Evolutionary conservation across 2,888 invertebrate species (phyloP).

Genomic region (Saturnia pavonia): DNA sequence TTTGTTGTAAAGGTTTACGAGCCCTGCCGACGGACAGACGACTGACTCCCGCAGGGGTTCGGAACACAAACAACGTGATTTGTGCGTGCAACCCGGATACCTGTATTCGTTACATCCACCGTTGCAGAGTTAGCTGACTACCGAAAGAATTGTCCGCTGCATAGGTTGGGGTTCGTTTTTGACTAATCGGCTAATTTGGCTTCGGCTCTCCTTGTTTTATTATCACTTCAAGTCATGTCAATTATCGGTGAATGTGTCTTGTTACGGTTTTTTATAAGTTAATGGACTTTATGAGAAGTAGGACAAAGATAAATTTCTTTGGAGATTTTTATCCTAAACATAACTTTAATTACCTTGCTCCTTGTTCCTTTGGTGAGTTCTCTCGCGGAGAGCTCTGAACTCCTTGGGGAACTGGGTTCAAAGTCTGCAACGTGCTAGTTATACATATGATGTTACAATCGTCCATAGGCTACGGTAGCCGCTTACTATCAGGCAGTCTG

Average conservation of each 20-base stretch:
- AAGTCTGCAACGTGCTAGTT: too few species aligned
- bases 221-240: background rate
- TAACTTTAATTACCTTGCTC: too few species aligned
- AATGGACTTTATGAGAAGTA: background rate
- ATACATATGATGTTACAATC: too few species aligned
- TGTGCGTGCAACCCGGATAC: conserved; percentile 14
- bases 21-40: background rate
- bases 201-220: background rate
- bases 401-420: too few species aligned
- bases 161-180: background rate
- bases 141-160: background rate
- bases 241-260: background rate
- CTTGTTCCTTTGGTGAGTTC: too few species aligned
- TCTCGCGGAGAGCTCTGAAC: too few species aligned
- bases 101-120: background rate
- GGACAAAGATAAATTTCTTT: too few species aligned
- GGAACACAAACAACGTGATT: conserved; percentile 25
- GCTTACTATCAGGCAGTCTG: too few species aligned
- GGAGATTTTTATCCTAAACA: too few species aligned
- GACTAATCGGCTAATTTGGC: background rate
- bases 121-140: background rate
- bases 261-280: background rate
- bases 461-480: too few species aligned
- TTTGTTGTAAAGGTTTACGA: conserved; percentile 1
- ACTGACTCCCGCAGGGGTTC: conserved; percentile 17